Percentiles rank a stretch among this genome's conserved stretches.
Conservation (phyloP, 2,797 vertebrate genomes). For the Enteromius paludinosus region DNA sequence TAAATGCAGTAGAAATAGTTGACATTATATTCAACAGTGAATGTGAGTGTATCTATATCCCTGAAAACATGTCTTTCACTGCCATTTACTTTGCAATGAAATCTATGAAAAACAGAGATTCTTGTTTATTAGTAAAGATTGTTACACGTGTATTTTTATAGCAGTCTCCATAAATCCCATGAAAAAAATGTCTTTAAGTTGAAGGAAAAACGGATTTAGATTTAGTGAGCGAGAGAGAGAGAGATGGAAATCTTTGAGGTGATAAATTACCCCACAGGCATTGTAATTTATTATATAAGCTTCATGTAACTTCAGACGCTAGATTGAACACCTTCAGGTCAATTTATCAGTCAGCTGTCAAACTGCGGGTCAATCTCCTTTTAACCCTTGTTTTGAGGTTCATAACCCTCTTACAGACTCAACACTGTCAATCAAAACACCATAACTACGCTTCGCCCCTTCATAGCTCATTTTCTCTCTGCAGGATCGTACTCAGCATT, state of each 20-base stretch:
- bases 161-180: background rate
- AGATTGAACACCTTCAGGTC: constrained; percentile 85
- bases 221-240: constrained; percentile 16
- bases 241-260: constrained; percentile 60
- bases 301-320: constrained; percentile 83
- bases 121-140: background rate
- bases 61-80: background rate
- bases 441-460: background rate
- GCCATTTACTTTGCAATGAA: background rate
- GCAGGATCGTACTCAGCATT: background rate
- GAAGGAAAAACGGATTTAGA: background rate
- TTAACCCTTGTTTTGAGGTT: constrained; percentile 88
- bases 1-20: background rate
- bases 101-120: background rate
- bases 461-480: background rate
- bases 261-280: constrained; percentile 81
- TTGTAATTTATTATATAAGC: constrained; percentile 85
- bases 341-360: constrained; percentile 85
- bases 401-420: constrained; percentile 82
- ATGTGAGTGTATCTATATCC: background rate
- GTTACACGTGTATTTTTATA: background rate
- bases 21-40: background rate
- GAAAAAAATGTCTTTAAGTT: constrained; percentile 16
- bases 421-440: constrained; percentile 79
- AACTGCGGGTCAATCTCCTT: constrained; percentile 85